Conservation (phyloP, 2,888 invertebrate species). For the Tortricodes alternella region DNA sequence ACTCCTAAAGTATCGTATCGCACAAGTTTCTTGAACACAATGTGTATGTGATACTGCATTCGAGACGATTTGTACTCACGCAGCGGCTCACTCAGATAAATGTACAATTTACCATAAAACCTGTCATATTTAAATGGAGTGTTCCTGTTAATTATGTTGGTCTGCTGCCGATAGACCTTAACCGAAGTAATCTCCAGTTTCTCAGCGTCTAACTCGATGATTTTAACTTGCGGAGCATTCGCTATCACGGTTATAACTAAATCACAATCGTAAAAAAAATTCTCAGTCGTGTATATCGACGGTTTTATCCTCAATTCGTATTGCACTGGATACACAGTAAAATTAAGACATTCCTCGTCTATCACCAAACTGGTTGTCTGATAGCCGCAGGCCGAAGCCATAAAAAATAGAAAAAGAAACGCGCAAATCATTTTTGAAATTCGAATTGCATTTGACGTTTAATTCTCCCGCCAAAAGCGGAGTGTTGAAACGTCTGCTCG, state of each 20-base stretch:
- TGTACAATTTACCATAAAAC: conserved; percentile 53
- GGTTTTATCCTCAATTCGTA: conserved; percentile 68
- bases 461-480: conserved; percentile 37
- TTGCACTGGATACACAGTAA: conserved; percentile 73
- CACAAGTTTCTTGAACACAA: conserved; percentile 58
- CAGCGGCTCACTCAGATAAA: conserved; percentile 62
- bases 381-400: conserved; percentile 50
- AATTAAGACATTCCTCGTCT: conserved; percentile 73
- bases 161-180: conserved; percentile 53
- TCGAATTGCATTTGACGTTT: conserved; percentile 32
- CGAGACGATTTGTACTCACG: conserved; percentile 50
- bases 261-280: conserved; percentile 65
- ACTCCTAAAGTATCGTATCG: conserved; percentile 53
- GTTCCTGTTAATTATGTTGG: conserved; percentile 56
- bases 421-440: conserved; percentile 41
- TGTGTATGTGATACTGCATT: conserved; percentile 57
- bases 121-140: conserved; percentile 61
- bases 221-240: conserved; percentile 58
- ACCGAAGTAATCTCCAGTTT: conserved; percentile 59
- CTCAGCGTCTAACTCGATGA: conserved; percentile 64
- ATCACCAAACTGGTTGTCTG: conserved; percentile 36
- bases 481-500: conserved; percentile 54
- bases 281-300: conserved; percentile 48
- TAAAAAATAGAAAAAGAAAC: conserved; percentile 44
- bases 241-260: conserved; percentile 67